phyloP scores from a whole-genome alignment of 2,888 invertebrate species.

The Erpobdella octoculata region DNA sequence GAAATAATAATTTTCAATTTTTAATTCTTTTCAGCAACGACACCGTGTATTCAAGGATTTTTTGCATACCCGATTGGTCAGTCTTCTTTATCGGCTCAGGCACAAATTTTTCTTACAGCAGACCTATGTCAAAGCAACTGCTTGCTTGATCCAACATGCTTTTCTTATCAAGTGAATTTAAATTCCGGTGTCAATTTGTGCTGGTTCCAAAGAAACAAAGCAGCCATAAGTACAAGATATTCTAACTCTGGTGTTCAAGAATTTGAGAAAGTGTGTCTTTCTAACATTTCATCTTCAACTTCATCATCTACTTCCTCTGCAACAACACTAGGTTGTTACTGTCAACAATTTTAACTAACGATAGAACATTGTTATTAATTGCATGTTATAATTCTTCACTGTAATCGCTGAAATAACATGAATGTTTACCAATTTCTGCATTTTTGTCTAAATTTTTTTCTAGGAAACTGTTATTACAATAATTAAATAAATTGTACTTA shows the following conservation, averaged over 20 bases:
- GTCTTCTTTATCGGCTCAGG: neutral
- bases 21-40: neutral
- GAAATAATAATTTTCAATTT: too few species aligned
- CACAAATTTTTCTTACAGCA: neutral
- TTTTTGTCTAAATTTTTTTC: too few species aligned
- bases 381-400: too few species aligned
- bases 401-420: too few species aligned
- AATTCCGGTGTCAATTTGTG: neutral
- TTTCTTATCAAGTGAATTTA: slow-evolving; percentile 9
- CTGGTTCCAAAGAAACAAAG: neutral
- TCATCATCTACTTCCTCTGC: too few species aligned
- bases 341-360: too few species aligned
- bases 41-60: neutral
- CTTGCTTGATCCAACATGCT: neutral
- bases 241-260: neutral
- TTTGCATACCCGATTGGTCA: neutral
- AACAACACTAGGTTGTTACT: too few species aligned
- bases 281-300: neutral
- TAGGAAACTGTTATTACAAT: too few species aligned
- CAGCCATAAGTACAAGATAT: neutral
- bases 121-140: neutral
- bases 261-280: slow-evolving; percentile 1
- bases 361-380: too few species aligned
- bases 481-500: too few species aligned
- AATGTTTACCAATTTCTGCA: too few species aligned